Base-by-base conservation (phyloP, 2,888 invertebrate genomes). In the Acanthococcus lagerstroemiae region DNA sequence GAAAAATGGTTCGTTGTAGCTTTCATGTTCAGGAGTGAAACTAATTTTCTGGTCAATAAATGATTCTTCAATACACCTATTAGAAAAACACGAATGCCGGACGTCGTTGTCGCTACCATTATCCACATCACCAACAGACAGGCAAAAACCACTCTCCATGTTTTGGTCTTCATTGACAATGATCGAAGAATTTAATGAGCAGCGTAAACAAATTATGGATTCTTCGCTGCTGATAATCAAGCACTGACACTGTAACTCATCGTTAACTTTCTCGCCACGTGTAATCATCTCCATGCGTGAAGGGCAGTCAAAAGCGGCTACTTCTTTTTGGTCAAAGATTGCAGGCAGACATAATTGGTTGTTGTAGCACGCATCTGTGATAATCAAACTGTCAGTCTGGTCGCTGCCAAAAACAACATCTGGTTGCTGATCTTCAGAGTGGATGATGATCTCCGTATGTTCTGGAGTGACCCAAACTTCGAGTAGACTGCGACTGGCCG, bases 181-280 rank as follows among this genome's bases (percentile, higher is more conserved):
- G 19, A 66, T 56, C 2, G 56, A 56, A 25, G 66, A 57, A 50
- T 56, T 50, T 12, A 48, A 27, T 24, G 66, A 66, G 22, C 66
- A 66, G 17, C 48, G 55, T 3, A 66, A 21, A 17, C 56, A 56
- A 48, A 66, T 45, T 15, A 66, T 30, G 1, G 66, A 66, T 26
- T 66, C 66, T 48, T 50, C 56, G 30, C 48, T 66, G 24, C 56
- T 66, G 17, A 66, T 56, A 4, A 66, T 56, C 24, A 56, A 30
- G 30, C 66, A 66, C 24, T 66, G 66, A 21, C 66, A 66, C 26
- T 55, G 55, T n/a, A 66, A 12, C 12, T 50, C 48, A 26, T 63
- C 63, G n/a, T 63, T 54, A n/a, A 22, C 12, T 22, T 52, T 54
- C 22, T 63, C 63, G 12, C 27, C 17, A 7, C 3, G n/a, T 19